Base-by-base conservation (phyloP, 2,888 invertebrate genomes). In the Argynnis bischoffii region DNA sequence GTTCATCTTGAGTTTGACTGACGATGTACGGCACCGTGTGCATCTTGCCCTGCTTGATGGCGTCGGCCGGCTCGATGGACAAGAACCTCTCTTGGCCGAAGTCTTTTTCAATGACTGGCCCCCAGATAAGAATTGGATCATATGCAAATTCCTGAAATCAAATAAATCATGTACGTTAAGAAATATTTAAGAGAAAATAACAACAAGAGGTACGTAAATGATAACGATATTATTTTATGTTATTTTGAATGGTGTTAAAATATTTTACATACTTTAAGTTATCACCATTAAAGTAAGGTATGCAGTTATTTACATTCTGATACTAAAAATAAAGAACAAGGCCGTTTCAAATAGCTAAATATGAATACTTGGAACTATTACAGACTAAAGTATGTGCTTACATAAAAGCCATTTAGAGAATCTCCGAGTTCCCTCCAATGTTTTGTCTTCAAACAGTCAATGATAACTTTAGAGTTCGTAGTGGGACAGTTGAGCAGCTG, bases 81-180 rank as follows among this genome's bases (percentile, higher is more conserved):
- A 96, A 84, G 81, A 95, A 96, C 69, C 95, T 87, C 76, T 95
- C 95, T 76, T 95, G 94, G 0, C 95, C 95, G 72, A 94, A 93
- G 78, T 95, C 94, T 0, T 92, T 92, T 79, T 96, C 96, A 6
- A 96, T 87, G 0, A 95, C 94, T 0, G 95, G 95, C 14, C 85
- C 83, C 95, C 95, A 96, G 4, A 94, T 75, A 0, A 86, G 71
- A 0, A 94, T 78, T 0, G 95, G 94, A 75, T 94, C 93, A 55
- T 76, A 85, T 46, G 90, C 89, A 79, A 93, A 94, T 75, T 94
- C 93, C 94, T 94, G 75, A 3, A 72, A 60, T 31, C 16, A 60
- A 14, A 31, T 26, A 6, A 26, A 1, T 47, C 18, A 26, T 11
- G 18, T 18, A 35, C 21, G n/a, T n/a, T 46, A 1, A 41, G 54